phyloP scores from a whole-genome alignment of 2,888 invertebrate species.

The Ornithoptera alexandrae region DNA sequence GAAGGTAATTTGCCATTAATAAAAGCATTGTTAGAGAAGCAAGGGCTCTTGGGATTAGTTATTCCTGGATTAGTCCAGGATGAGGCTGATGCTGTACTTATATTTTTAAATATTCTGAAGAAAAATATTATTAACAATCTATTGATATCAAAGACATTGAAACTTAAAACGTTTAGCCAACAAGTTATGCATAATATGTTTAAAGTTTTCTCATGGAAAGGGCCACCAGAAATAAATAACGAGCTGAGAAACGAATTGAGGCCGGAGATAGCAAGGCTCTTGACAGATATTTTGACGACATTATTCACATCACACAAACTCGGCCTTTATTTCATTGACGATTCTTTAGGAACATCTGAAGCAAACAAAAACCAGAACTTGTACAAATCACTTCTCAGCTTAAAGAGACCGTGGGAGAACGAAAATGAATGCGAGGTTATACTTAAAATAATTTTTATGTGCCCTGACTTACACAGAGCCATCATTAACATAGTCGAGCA shows the following conservation, averaged over 20 bases:
- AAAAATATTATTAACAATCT: conserved; percentile 84
- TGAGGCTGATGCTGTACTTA: conserved; percentile 82
- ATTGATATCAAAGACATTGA: conserved; percentile 85
- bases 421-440: conserved; percentile 82
- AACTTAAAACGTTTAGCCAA: conserved; percentile 85
- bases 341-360: conserved; percentile 81
- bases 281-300: conserved; percentile 85
- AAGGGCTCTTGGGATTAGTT: conserved; percentile 81
- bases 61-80: conserved; percentile 84
- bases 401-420: conserved; percentile 86
- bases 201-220: conserved; percentile 87
- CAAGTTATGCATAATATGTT: conserved; percentile 83
- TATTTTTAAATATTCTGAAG: conserved; percentile 84
- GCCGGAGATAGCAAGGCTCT: conserved; percentile 74
- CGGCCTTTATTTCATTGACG: conserved; percentile 88
- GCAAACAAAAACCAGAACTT: conserved; percentile 81
- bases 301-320: conserved; percentile 87
- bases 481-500: conserved; percentile 80
- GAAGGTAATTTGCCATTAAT: conserved; percentile 85
- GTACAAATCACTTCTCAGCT: conserved; percentile 81
- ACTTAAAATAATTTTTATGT: conserved; percentile 81
- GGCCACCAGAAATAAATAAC: conserved; percentile 75
- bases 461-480: conserved; percentile 85
- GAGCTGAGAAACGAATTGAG: conserved; percentile 56
- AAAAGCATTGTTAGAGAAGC: conserved; percentile 85